These are phyloP conservation scores for Platichthys flesus DNA, from an alignment of 2,113 vertebrate species.

Conservation along the genomic window DNA sequence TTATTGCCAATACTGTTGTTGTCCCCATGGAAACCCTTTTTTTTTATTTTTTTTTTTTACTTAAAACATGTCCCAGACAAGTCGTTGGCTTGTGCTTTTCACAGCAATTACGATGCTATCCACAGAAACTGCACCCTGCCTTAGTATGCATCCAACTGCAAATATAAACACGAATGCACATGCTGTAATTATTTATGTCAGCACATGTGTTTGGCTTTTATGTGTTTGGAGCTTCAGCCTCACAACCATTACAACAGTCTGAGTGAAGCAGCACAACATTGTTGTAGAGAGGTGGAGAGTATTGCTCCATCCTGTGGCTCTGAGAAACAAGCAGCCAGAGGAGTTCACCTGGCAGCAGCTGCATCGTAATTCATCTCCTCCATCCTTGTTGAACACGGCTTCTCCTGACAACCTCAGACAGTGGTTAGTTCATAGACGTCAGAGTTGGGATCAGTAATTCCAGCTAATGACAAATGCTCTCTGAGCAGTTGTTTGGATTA, in stretches of 20 bases:
- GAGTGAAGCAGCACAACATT: conserved; percentile 1
- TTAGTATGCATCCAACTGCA: conserved; percentile 34
- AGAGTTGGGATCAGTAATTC: conserved; percentile 16
- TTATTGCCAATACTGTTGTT: conserved; percentile 39
- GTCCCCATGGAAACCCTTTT: conserved; percentile 60
- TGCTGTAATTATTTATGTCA: conserved; percentile 56
- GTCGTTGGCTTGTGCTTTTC: conserved; percentile 37
- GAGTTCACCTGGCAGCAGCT: conserved; percentile 37
- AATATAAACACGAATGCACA: conserved; percentile 60
- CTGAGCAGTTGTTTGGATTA: conserved; percentile 2
- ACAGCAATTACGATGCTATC: conserved; percentile 50
- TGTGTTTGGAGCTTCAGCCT: conserved; percentile 37
- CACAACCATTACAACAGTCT: conserved; percentile 1
- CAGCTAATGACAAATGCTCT: background rate
- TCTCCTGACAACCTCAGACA: background rate
- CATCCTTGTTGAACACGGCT: conserved; percentile 7
- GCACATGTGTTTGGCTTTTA: conserved; percentile 44
- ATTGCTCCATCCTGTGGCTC: background rate
- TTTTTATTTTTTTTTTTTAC: conserved; percentile 26
- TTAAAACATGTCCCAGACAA: conserved; percentile 41
- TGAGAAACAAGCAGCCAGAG: conserved; percentile 12
- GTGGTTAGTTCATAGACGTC: background rate
- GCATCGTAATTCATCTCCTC: conserved; percentile 11
- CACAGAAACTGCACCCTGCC: conserved; percentile 41
- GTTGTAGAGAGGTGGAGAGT: background rate